These are phyloP conservation scores for Netelia inedita DNA, from an alignment of 2,888 invertebrate genomes.

Conservation along the genomic window DNA sequence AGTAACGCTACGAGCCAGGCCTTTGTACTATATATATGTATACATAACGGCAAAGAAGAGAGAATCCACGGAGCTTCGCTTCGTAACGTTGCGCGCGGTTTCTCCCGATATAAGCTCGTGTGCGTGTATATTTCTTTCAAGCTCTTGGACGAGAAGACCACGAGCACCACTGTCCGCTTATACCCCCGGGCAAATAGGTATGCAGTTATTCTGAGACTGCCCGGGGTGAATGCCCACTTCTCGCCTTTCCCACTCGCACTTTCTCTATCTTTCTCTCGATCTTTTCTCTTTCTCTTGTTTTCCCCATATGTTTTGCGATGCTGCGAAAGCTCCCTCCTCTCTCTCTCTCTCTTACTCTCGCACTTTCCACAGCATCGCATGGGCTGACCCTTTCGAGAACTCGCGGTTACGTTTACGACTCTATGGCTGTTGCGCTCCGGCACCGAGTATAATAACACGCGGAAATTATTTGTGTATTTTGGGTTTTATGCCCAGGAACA, in stretches of 20 bases:
- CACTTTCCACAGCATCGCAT: conserved; percentile 47
- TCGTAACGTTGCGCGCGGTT: conserved; percentile 60
- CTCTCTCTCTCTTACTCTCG: conserved; percentile 61
- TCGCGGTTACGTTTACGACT: conserved; percentile 34
- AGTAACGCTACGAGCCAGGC: conserved; percentile 45
- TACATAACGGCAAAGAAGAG: conserved; percentile 42
- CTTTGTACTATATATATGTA: not conserved
- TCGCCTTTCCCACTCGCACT: conserved; percentile 59
- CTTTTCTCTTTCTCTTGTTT: conserved; percentile 21
- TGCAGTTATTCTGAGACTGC: conserved; percentile 82
- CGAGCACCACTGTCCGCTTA: conserved; percentile 76
- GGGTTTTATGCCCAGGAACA: too few species aligned
- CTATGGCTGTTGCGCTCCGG: not conserved
- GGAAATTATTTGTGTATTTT: not conserved
- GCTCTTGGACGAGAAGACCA: conserved; percentile 45
- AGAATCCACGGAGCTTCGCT: conserved; percentile 37
- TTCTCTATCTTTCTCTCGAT: conserved; percentile 23
- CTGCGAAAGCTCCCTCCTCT: conserved; percentile 49
- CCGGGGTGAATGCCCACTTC: conserved; percentile 82
- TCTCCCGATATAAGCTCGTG: conserved; percentile 70
- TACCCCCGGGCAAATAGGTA: conserved; percentile 79
- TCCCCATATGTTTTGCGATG: conserved; percentile 47
- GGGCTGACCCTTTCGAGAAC: conserved; percentile 37
- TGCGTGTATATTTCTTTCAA: conserved; percentile 44
- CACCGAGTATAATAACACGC: not conserved